These are phyloP conservation scores for Amphipyra berbera DNA, from an alignment of 2,888 invertebrate genomes.

Conservation along the genomic window DNA sequence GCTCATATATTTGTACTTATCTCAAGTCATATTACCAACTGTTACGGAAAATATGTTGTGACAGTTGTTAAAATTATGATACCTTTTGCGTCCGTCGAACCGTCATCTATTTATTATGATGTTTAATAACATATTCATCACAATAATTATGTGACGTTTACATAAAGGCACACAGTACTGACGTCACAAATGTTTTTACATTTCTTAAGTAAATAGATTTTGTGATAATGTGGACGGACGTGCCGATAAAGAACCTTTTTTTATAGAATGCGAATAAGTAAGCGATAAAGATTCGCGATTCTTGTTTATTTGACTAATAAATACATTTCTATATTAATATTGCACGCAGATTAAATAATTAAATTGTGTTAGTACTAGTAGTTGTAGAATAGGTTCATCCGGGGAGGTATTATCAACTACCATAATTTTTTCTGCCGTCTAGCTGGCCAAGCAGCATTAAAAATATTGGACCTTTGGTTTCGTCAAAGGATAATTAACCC, in stretches of 20 bases:
- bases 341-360: too few species aligned
- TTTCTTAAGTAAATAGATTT: constrained; percentile 26
- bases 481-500: too few species aligned
- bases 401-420: too few species aligned
- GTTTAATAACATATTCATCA: constrained; percentile 21
- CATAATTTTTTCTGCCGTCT: too few species aligned
- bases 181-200: constrained; percentile 50
- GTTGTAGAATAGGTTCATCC: too few species aligned
- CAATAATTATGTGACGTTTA: constrained; percentile 40
- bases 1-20: constrained; percentile 1
- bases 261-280: constrained; percentile 19
- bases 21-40: background rate
- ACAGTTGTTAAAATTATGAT: constrained; percentile 20
- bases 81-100: constrained; percentile 8
- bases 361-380: too few species aligned
- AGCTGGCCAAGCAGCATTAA: too few species aligned
- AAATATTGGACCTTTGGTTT: too few species aligned
- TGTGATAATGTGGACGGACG: constrained; percentile 15
- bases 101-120: constrained; percentile 17
- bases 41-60: constrained; percentile 7
- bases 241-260: constrained; percentile 6
- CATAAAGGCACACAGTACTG: background rate
- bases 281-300: constrained; percentile 4
- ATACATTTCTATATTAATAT: too few species aligned
- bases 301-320: background rate